A percentile compares a stretch with the other conserved stretches of the same genome.
These are phyloP conservation scores for Sycophila sp. DNA, from an alignment of 1,140 invertebrate species.

Conservation along the genomic window DNA sequence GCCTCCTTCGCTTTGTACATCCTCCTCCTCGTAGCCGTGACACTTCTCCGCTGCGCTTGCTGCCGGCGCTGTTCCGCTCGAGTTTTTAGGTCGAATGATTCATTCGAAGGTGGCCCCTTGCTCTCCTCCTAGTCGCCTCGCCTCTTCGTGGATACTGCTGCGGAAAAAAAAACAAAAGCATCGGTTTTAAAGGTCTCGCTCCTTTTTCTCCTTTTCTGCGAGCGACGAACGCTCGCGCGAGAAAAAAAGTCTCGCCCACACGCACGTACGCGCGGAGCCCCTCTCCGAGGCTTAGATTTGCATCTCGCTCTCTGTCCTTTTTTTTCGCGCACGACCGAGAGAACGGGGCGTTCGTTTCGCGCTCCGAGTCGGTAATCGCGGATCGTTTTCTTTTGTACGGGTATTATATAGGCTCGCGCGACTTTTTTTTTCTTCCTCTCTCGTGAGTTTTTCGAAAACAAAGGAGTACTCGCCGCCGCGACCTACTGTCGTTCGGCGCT, in stretches of 20 bases:
- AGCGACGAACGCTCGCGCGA: no score
- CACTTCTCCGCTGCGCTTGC: neutral
- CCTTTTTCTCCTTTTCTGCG: no score
- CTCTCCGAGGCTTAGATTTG: no score
- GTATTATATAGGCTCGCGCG: no score
- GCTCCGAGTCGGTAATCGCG: neutral
- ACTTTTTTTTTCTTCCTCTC: neutral
- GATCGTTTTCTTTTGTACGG: neutral
- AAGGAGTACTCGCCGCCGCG: neutral
- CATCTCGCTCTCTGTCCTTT: neutral
- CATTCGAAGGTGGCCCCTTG: constrained; percentile 18
- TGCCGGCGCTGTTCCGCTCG: neutral
- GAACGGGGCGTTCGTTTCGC: neutral
- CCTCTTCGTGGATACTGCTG: constrained; percentile 6
- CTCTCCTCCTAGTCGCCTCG: neutral
- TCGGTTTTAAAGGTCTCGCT: no score
- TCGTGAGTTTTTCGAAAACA: neutral
- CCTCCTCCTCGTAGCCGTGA: constrained; percentile 13
- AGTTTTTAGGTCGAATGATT: constrained; percentile 33
- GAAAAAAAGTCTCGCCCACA: no score
- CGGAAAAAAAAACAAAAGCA: constrained; percentile 26
- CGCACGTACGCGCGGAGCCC: no score
- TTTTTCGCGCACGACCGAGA: neutral
- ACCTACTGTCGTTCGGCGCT: constrained; percentile 10
- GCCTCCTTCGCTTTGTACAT: constrained; percentile 46